These are phyloP conservation scores for Nymphicus hollandicus DNA, from an alignment of 2,113 vertebrate species.

Conservation along the genomic window DNA sequence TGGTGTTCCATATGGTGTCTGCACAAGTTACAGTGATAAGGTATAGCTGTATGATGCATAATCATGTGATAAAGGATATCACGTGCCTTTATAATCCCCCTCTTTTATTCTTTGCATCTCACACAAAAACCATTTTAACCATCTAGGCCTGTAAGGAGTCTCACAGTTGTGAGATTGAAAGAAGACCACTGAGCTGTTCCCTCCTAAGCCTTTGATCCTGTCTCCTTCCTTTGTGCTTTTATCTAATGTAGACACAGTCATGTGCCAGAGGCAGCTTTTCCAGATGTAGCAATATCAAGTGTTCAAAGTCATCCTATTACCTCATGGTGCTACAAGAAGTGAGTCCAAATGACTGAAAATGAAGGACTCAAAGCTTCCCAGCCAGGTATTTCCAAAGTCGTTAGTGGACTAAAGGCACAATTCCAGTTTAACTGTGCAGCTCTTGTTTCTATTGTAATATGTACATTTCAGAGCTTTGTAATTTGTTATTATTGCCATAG, in stretches of 20 bases:
- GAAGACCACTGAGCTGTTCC: background rate
- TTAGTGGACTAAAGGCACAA: background rate
- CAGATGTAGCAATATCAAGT: background rate
- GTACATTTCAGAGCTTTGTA: background rate
- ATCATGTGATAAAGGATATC: background rate
- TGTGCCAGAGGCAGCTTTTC: background rate
- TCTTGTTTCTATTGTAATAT: background rate
- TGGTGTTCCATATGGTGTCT: background rate
- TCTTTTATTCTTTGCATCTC: background rate
- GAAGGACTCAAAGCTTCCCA: background rate
- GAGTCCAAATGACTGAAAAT: background rate
- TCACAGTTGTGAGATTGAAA: background rate
- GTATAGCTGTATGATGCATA: background rate
- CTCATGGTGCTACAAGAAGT: background rate
- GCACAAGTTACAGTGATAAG: background rate
- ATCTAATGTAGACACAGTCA: fast-evolving
- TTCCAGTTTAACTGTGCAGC: background rate
- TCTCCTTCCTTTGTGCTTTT: background rate
- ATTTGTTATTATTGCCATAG: background rate
- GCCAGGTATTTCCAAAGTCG: background rate
- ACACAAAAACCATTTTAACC: background rate
- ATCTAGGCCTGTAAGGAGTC: background rate
- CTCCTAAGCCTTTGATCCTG: background rate
- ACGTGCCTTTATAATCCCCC: background rate
- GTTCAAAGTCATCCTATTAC: background rate